phyloP scores from a whole-genome alignment of 2,888 invertebrate species.

The Chironomus riparius region DNA sequence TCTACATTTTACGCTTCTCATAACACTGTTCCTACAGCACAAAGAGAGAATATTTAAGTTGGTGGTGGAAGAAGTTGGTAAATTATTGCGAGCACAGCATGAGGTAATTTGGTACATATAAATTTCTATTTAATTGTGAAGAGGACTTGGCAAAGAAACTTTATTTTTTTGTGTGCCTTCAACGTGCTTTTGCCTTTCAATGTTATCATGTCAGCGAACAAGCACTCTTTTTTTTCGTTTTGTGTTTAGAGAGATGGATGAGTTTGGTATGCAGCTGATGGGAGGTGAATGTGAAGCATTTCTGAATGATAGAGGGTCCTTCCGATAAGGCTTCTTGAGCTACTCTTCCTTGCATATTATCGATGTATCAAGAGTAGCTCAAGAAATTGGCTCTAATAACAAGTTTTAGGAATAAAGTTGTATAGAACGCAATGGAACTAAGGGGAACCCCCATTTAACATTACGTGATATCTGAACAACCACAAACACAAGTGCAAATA shows the following conservation, averaged over 20 bases:
- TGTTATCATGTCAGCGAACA: background rate
- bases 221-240: background rate
- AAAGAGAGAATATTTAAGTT: background rate
- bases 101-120: slow-evolving; percentile 18
- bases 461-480: too few species aligned
- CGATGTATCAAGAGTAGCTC: too few species aligned
- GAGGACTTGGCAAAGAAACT: slow-evolving; percentile 16
- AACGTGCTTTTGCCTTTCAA: background rate
- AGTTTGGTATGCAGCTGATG: background rate
- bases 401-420: too few species aligned
- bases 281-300: too few species aligned
- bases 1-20: background rate
- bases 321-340: too few species aligned
- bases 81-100: slow-evolving; percentile 3
- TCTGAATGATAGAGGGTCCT: too few species aligned
- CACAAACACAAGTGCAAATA: too few species aligned
- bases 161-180: background rate
- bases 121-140: slow-evolving; percentile 19
- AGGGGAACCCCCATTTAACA: too few species aligned
- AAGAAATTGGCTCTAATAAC: too few species aligned
- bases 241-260: background rate
- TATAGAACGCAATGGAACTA: too few species aligned
- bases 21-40: background rate
- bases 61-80: background rate
- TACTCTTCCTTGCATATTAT: too few species aligned